Evolutionary conservation across 2,888 invertebrate species (phyloP), one percentile per base, ranked within the genome.

Genomic region (Zygaena filipendulae): DNA sequence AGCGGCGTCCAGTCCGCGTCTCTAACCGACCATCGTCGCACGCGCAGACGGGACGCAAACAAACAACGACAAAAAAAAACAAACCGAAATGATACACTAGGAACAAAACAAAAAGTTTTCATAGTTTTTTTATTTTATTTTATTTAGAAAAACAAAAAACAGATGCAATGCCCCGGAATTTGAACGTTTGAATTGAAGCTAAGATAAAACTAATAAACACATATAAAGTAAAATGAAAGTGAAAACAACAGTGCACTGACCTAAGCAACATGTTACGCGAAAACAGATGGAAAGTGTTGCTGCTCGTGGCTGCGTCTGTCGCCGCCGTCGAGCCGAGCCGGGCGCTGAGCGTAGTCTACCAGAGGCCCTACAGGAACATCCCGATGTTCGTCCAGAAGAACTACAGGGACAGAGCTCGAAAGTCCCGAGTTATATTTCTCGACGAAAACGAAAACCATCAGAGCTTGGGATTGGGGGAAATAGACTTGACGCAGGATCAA

Each of bases 271-370:
- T 81, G 81, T 67, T 64, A 14, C 61, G 67, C 59, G 70, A 63
- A 59, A 67, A 70, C 57, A 59, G 57, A 56, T 80, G 77, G 81
- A 81, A 79, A 77, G 75, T 80, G 49, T 47, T 77, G 46, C 45
- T 80, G 45, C 52, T 79, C 28, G 58, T 68, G 25, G 60, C 55
- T 30, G 63, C 66, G 48, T 55, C 66, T 38, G 58, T 59, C 14
- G 60, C 53, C 27, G 60, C 66, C 12, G 63, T 52, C 45, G 80
- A 81, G 49, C 66, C 69, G 35, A 70, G 63, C 47, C 68, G 71
- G 32, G 74, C 75, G 44, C 52, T 75, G 10, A 62, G 68, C 44
- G 44, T 67, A 46, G 63, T 69, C 36, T 69, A 71, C 44, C 56
- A 61, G 33, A 59, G 53, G 27, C 60, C 63, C 3, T 59, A 60